Evolutionary conservation across 2,113 vertebrate species (phyloP).

Genomic region (Semnornis frantzii): DNA sequence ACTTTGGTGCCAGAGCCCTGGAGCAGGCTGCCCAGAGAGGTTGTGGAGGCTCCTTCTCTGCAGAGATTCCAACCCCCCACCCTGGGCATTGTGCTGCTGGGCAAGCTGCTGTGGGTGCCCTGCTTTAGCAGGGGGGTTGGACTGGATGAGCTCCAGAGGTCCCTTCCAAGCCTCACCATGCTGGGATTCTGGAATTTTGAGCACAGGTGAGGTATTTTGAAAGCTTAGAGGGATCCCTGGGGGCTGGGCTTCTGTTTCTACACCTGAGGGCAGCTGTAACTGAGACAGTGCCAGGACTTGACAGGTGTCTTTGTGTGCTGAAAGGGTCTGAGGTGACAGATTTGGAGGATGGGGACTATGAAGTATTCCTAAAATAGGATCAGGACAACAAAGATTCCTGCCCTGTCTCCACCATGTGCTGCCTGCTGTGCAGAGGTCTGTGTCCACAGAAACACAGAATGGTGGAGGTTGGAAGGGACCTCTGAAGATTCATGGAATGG

Average conservation of each 20-base stretch:
- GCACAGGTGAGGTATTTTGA: not conserved
- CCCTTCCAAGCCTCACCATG: too few relatives aligned
- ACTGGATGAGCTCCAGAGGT: too few relatives aligned
- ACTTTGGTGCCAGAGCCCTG: not conserved
- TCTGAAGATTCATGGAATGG: too few relatives aligned
- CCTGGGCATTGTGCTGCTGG: too few relatives aligned
- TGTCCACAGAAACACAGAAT: too few relatives aligned
- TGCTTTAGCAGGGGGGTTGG: too few relatives aligned
- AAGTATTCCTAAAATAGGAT: not conserved
- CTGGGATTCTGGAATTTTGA: not conserved
- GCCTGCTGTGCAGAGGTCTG: not conserved
- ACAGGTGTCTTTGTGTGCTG: not conserved
- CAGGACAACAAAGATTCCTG: not conserved
- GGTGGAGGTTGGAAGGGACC: too few relatives aligned
- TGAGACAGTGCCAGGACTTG: not conserved
- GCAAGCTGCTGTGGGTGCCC: too few relatives aligned
- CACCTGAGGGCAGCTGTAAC: not conserved
- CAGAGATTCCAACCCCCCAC: too few relatives aligned
- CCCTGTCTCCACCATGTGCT: not conserved
- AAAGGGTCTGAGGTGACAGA: not conserved
- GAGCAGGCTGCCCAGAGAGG: too few relatives aligned
- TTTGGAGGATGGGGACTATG: not conserved
- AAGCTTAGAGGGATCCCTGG: not conserved
- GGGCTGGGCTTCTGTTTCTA: not conserved
- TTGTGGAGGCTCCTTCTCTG: too few relatives aligned